Conservation (phyloP, 1,140 invertebrate species). For the Acromyrmex charruanus region DNA sequence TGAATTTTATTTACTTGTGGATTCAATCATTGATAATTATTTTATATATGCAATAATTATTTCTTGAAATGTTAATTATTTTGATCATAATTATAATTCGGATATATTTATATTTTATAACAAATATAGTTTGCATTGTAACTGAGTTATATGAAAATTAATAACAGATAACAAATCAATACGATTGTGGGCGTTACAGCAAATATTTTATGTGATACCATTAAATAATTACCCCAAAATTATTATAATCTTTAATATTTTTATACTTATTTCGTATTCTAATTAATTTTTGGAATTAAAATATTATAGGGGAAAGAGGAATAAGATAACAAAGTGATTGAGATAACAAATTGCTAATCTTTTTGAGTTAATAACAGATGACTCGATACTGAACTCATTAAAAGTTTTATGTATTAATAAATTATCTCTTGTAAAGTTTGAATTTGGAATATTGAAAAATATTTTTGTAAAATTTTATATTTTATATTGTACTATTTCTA, state of each 20-base stretch:
- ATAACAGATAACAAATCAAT: neutral
- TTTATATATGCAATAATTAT: constrained; percentile 14
- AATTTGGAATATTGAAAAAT: neutral
- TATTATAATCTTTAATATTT: neutral
- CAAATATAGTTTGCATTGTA: neutral
- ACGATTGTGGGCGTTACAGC: neutral
- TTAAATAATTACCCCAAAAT: neutral
- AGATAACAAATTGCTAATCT: too few relatives aligned
- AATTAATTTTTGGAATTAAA: neutral
- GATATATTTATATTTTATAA: neutral
- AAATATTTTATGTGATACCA: neutral
- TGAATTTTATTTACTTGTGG: neutral
- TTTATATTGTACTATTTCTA: neutral
- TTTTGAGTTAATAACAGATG: too few relatives aligned
- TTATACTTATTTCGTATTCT: neutral
- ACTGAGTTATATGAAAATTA: constrained; percentile 12
- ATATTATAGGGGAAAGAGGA: neutral
- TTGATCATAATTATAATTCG: neutral
- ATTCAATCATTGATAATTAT: neutral
- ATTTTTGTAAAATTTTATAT: neutral
- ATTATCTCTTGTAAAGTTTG: too few relatives aligned
- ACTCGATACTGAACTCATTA: neutral
- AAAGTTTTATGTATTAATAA: too few relatives aligned
- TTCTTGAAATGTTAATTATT: constrained; percentile 32
- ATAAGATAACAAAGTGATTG: too few relatives aligned